Conservation (phyloP, 2,113 vertebrate genomes). For the Tachysurus fulvidraco region DNA sequence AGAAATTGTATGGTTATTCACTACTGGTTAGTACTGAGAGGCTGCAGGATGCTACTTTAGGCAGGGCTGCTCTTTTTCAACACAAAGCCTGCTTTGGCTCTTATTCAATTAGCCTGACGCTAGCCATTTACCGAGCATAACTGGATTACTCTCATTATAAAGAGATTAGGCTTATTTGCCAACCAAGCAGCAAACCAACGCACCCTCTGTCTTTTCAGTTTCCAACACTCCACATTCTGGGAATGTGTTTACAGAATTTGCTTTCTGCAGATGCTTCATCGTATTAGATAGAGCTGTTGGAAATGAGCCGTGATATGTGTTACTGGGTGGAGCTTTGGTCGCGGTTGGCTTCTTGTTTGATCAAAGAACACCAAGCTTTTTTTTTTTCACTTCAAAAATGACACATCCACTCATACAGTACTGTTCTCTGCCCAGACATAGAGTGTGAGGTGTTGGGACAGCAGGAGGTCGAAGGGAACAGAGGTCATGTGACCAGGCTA, state of each 20-base stretch:
- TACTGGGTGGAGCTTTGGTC: slow-evolving; percentile 15
- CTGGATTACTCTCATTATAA: slow-evolving; percentile 91
- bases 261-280: slow-evolving; percentile 39
- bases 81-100: slow-evolving; percentile 56
- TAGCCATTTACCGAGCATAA: slow-evolving; percentile 84
- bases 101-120: slow-evolving; percentile 90
- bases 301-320: slow-evolving; percentile 23
- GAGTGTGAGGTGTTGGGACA: background rate
- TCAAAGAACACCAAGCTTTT: background rate
- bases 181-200: slow-evolving; percentile 61
- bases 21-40: slow-evolving; percentile 34
- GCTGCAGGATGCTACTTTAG: slow-evolving; percentile 33
- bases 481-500: slow-evolving; percentile 18
- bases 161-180: slow-evolving; percentile 85
- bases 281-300: slow-evolving; percentile 35
- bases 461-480: background rate
- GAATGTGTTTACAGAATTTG: slow-evolving; percentile 39
- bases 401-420: background rate
- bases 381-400: slow-evolving; percentile 17
- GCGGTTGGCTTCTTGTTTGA: background rate
- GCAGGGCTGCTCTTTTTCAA: slow-evolving; percentile 38
- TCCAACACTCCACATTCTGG: slow-evolving; percentile 42
- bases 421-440: background rate
- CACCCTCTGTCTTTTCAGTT: slow-evolving; percentile 31
- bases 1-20: slow-evolving; percentile 14